Conservation (phyloP, 2,113 vertebrate species). For the Henicopernis longicauda region DNA sequence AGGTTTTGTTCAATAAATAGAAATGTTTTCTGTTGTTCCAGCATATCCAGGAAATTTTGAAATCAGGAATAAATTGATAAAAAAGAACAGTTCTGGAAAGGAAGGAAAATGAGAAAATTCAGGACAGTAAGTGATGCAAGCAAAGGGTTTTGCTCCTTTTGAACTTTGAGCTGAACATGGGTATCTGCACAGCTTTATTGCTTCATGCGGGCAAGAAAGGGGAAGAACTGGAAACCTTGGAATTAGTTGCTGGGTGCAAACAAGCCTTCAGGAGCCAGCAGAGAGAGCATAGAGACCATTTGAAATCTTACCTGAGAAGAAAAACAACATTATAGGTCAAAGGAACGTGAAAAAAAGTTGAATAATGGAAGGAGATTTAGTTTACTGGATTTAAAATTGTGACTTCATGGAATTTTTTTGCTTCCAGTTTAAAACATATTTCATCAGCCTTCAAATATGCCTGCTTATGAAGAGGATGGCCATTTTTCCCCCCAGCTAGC, state of each 20-base stretch:
- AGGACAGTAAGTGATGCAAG: background rate
- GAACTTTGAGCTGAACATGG: background rate
- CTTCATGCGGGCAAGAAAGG: background rate
- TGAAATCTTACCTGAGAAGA: background rate
- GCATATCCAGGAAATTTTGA: background rate
- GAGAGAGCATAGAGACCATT: background rate
- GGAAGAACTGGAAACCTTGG: background rate
- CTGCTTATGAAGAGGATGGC: rapidly evolving
- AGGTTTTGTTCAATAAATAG: background rate
- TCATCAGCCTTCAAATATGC: background rate
- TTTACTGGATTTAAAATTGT: background rate
- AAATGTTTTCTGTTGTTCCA: background rate
- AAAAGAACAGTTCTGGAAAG: background rate
- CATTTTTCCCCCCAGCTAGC: background rate
- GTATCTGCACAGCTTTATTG: background rate
- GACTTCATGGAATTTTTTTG: background rate
- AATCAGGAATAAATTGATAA: background rate
- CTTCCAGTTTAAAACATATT: background rate
- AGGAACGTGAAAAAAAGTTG: background rate
- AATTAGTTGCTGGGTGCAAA: background rate
- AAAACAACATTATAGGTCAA: background rate
- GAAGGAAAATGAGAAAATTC: background rate
- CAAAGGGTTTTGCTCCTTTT: background rate
- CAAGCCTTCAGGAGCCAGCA: background rate
- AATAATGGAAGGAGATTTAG: background rate